phyloP scores from a whole-genome alignment of 2,113 vertebrate genomes.

The Callionymus lyra region DNA sequence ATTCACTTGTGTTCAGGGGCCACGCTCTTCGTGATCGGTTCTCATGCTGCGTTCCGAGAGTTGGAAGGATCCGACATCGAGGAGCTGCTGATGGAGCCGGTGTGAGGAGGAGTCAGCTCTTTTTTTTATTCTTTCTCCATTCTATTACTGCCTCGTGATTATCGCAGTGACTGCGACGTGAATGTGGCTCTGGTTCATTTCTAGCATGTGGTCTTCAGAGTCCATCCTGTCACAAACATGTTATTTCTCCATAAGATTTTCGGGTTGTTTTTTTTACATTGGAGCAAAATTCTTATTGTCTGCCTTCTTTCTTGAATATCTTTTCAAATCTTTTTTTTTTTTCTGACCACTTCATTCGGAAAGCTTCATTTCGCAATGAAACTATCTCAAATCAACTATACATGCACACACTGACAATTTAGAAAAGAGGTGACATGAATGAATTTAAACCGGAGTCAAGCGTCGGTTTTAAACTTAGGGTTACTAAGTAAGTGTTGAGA shows the following conservation, averaged over 20 bases:
- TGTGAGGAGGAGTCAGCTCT: constrained; percentile 45
- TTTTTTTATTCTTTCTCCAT: neutral
- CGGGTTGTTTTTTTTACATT: constrained; percentile 8
- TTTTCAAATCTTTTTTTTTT: too few relatives aligned
- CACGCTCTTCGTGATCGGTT: constrained; percentile 79
- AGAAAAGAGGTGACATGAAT: too few relatives aligned
- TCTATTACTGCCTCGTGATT: constrained; percentile 19
- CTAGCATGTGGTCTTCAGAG: neutral
- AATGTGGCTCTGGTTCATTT: constrained; percentile 7
- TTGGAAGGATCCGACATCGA: constrained; percentile 70
- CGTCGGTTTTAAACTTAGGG: too few relatives aligned
- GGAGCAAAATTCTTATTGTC: constrained; percentile 9
- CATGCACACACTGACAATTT: too few relatives aligned
- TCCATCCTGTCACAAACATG: constrained; percentile 16
- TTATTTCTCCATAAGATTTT: too few relatives aligned
- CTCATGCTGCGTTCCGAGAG: constrained; percentile 79
- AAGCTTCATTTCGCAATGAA: too few relatives aligned
- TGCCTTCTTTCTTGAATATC: constrained; percentile 15
- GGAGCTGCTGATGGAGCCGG: constrained; percentile 79
- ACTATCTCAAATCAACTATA: too few relatives aligned
- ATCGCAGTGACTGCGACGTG: constrained; percentile 1
- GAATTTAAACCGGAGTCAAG: too few relatives aligned
- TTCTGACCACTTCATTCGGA: too few relatives aligned
- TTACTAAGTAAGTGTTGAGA: neutral
- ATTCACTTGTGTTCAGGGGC: constrained; percentile 63